These are phyloP conservation scores for Alligator sinensis DNA, from an alignment of 2,113 vertebrate species.

Conservation along the genomic window DNA sequence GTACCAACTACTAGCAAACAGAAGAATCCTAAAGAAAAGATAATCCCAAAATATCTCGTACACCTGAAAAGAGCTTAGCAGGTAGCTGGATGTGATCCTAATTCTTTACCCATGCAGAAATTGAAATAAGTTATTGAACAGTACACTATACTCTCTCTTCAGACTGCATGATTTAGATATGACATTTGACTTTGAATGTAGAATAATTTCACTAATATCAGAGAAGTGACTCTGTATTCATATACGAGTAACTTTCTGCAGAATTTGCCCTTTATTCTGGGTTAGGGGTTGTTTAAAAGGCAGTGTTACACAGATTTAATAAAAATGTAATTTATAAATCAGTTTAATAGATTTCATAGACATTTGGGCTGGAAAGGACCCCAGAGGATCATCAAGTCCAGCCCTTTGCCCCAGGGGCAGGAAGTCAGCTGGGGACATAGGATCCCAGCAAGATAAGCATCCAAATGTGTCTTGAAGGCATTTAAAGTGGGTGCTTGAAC, in stretches of 20 bases:
- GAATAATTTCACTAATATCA: neutral
- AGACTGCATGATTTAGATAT: neutral
- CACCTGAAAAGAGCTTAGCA: neutral
- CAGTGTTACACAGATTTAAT: neutral
- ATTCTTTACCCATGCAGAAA: neutral
- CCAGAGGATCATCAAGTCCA: too few species aligned
- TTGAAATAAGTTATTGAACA: neutral
- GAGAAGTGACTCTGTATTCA: neutral
- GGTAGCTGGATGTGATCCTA: neutral
- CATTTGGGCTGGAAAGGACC: too few species aligned
- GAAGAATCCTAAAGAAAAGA: slow-evolving; percentile 12
- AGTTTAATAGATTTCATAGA: neutral
- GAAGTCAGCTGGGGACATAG: too few species aligned
- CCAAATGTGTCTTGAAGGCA: too few species aligned
- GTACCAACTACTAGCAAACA: neutral
- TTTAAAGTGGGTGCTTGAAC: too few species aligned
- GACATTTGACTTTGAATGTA: neutral
- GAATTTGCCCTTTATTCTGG: neutral
- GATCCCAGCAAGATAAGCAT: too few species aligned
- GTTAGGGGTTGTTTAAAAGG: neutral
- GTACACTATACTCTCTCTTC: neutral
- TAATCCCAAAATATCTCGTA: neutral
- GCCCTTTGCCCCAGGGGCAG: too few species aligned
- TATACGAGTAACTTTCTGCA: neutral
- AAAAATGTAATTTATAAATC: neutral